A percentile compares a stretch with the other conserved stretches of the same genome.
phyloP scores from a whole-genome alignment of 2,888 invertebrate genomes.

The Synanthedon formicaeformis region DNA sequence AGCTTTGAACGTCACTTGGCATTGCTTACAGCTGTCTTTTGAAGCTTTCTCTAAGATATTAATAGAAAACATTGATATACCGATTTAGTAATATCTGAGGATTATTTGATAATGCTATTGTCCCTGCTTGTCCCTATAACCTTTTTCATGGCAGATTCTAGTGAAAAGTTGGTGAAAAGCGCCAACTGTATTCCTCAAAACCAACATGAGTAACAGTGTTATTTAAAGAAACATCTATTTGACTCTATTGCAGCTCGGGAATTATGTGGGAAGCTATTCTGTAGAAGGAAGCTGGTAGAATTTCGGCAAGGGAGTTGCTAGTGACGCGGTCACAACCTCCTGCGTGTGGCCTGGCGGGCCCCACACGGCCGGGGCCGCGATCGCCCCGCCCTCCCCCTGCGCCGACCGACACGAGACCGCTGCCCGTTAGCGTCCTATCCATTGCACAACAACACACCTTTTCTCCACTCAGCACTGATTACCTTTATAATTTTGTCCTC shows the following conservation, averaged over 20 bases:
- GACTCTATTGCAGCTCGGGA: slow-evolving; percentile 2
- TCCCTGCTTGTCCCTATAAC: no score
- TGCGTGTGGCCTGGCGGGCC: slow-evolving; percentile 70
- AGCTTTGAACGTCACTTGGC: no score
- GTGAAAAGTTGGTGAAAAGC: no score
- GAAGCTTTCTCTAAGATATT: no score
- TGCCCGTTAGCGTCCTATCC: slow-evolving; percentile 64
- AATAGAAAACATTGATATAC: no score
- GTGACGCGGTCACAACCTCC: slow-evolving; percentile 72
- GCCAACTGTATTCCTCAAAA: no score
- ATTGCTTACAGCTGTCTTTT: no score
- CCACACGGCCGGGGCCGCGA: slow-evolving; percentile 68
- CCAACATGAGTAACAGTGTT: no score
- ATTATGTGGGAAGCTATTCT: slow-evolving; percentile 24
- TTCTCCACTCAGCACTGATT: slow-evolving; percentile 44
- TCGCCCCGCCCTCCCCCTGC: slow-evolving; percentile 72
- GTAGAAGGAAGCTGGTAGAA: slow-evolving; percentile 46
- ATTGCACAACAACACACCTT: slow-evolving; percentile 61
- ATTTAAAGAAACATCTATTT: not conserved
- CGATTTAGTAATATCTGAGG: no score
- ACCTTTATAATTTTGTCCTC: slow-evolving; percentile 64
- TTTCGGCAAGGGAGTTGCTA: slow-evolving; percentile 68
- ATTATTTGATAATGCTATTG: no score
- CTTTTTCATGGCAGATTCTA: no score
- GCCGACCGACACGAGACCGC: slow-evolving; percentile 56